These are phyloP conservation scores for Myotis pilosus DNA, from an alignment of 2,797 vertebrate genomes.

Conservation along the genomic window DNA sequence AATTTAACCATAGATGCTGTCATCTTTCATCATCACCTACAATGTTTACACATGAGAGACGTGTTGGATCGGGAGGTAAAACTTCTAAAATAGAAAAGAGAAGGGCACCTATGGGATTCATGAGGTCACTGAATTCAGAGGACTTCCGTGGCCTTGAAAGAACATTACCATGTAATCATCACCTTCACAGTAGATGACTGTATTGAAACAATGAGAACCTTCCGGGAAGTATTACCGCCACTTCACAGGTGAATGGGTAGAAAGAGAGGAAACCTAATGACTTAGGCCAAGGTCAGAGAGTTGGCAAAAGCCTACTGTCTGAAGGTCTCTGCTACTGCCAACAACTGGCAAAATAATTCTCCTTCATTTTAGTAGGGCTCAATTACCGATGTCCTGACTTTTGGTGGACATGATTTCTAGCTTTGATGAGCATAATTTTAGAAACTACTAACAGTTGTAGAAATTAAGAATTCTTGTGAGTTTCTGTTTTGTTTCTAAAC, in stretches of 20 bases:
- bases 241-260: background rate
- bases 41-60: background rate
- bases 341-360: background rate
- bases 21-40: background rate
- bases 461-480: background rate
- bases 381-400: background rate
- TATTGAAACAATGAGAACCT: background rate
- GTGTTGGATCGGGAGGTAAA: background rate
- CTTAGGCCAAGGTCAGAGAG: background rate
- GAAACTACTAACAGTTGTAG: slow-evolving; percentile 9
- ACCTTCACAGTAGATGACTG: background rate
- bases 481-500: background rate
- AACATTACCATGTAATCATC: background rate
- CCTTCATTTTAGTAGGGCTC: background rate
- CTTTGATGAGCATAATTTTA: background rate
- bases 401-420: background rate
- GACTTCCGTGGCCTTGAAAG: background rate
- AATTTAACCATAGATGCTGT: background rate
- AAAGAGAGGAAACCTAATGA: background rate
- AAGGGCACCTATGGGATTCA: background rate
- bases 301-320: background rate
- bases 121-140: background rate
- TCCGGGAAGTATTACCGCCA: background rate
- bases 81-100: background rate
- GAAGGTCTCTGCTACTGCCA: background rate